Percentiles rank a stretch among this genome's conserved stretches.
These are phyloP conservation scores for Sclerodermus sp. DNA, from an alignment of 2,888 invertebrate species.

Conservation along the genomic window DNA sequence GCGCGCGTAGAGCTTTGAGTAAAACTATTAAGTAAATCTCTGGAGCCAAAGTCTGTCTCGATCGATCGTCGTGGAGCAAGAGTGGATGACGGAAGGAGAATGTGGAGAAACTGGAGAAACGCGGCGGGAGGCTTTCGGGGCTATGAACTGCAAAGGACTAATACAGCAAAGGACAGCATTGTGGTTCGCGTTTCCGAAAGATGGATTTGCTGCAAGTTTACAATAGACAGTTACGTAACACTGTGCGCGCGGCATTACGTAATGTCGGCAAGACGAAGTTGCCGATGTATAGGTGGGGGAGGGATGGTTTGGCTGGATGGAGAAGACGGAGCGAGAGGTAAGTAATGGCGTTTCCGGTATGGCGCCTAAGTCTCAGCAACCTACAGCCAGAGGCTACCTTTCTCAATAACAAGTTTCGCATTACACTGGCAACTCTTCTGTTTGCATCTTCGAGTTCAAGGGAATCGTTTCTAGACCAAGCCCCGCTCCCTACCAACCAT, in stretches of 20 bases:
- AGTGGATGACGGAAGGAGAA: too few species aligned
- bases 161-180: too few species aligned
- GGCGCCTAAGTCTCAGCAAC: conserved; percentile 27
- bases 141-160: neutral
- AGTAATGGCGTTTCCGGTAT: conserved; percentile 27
- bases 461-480: conserved; percentile 16
- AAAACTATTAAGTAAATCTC: too few species aligned
- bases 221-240: conserved; percentile 12
- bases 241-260: conserved; percentile 11
- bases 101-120: neutral
- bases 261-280: conserved; percentile 15
- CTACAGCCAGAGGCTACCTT: conserved; percentile 26
- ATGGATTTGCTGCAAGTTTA: too few species aligned
- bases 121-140: neutral
- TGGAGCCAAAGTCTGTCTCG: too few species aligned
- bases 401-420: conserved; percentile 36
- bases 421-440: conserved; percentile 32
- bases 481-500: neutral
- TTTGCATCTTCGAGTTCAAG: conserved; percentile 29
- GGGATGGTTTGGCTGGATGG: neutral
- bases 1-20: too few species aligned
- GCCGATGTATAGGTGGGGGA: conserved; percentile 2
- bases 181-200: too few species aligned
- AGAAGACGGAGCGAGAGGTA: neutral
- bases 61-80: too few species aligned